Percentiles rank a stretch among this genome's conserved stretches.
Conservation (phyloP, 2,113 vertebrate genomes). For the Anolis carolinensis region DNA sequence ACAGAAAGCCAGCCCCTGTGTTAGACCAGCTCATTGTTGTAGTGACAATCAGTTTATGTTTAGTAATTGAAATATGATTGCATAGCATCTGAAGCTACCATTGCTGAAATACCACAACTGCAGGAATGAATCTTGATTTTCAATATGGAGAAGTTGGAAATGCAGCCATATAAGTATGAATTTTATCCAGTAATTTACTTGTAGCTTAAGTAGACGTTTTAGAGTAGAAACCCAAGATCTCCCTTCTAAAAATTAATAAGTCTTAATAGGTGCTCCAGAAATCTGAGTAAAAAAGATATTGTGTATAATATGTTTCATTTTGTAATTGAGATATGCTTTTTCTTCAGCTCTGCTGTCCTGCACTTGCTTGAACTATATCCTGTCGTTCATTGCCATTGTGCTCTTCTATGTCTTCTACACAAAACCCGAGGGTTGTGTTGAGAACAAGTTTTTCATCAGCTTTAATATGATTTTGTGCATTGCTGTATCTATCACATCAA, state of each 20-base stretch:
- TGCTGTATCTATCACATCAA: constrained; percentile 83
- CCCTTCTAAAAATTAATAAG: neutral
- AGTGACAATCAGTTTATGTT: neutral
- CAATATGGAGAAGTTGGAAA: constrained; percentile 30
- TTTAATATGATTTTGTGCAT: constrained; percentile 88
- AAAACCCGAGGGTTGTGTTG: constrained; percentile 79
- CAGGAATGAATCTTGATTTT: neutral
- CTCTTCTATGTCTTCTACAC: constrained; percentile 88
- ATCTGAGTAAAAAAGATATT: too few species aligned
- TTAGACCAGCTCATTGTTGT: neutral
- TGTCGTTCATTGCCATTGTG: constrained; percentile 74
- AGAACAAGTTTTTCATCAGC: constrained; percentile 94
- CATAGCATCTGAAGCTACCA: neutral
- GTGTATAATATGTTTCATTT: neutral
- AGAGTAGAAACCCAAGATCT: constrained; percentile 1
- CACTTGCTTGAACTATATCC: constrained; percentile 80
- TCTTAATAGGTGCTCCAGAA: neutral
- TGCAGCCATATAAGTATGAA: constrained; percentile 18
- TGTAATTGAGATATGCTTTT: neutral
- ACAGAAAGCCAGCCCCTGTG: neutral
- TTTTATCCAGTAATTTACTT: neutral
- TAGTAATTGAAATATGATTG: neutral
- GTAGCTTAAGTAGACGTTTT: neutral
- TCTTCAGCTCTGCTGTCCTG: constrained; percentile 81
- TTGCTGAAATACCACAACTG: neutral